phyloP scores from a whole-genome alignment of 2,797 vertebrate genomes.

The Ctenochaetus hawaiiensis region DNA sequence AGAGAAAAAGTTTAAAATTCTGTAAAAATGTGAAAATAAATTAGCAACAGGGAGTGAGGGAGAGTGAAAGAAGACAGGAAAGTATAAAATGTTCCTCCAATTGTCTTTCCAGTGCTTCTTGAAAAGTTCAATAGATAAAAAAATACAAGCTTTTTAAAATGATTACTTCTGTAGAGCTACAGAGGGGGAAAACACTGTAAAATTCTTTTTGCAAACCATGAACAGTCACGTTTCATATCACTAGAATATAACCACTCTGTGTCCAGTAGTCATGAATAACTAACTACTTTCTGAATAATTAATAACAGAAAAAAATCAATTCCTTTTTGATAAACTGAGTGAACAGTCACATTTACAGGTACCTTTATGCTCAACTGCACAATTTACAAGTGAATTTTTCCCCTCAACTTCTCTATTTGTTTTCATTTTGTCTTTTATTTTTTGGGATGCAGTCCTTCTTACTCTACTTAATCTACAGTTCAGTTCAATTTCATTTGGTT shows the following conservation, averaged over 20 bases:
- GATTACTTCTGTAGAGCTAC: not conserved
- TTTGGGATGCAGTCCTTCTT: no score
- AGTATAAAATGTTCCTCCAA: not conserved
- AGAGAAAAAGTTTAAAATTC: not conserved
- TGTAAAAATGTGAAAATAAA: not conserved
- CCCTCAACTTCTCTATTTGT: not conserved
- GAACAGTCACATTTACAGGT: constrained; percentile 43
- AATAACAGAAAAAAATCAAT: constrained; percentile 33
- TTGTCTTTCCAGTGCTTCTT: not conserved
- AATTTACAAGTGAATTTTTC: not conserved
- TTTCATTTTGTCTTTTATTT: not conserved
- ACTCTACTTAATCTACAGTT: not conserved
- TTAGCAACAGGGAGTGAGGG: accelerated
- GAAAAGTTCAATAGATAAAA: constrained; percentile 12
- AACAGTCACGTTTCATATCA: constrained; percentile 49
- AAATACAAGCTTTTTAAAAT: not conserved
- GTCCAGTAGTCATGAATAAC: constrained; percentile 52
- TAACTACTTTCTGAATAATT: constrained; percentile 56
- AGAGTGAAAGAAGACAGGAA: not conserved
- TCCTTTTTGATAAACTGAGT: constrained; percentile 50
- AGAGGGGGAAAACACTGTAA: not conserved
- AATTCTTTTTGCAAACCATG: constrained; percentile 17
- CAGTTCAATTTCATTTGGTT: constrained; percentile 17
- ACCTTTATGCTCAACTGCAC: constrained; percentile 15
- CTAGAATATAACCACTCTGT: constrained; percentile 53